Percentiles rank a stretch among this genome's conserved stretches.
phyloP scores from a whole-genome alignment of 2,888 invertebrate species.

The Pseudanteris insignis region DNA sequence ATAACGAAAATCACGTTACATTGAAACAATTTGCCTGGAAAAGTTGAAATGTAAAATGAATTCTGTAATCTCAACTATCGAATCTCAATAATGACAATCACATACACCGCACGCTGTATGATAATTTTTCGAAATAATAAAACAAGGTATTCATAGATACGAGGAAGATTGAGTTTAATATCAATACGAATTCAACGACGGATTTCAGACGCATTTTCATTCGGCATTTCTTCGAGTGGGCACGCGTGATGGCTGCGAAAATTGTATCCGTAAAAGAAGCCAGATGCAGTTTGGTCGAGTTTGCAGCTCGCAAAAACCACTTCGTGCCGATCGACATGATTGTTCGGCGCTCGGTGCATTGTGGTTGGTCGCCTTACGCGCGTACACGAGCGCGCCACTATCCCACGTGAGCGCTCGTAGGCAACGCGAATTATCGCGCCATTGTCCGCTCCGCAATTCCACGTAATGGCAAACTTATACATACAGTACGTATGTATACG shows the following conservation, averaged over 20 bases:
- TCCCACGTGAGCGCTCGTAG: conserved; percentile 14
- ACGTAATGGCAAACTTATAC: conserved; percentile 49
- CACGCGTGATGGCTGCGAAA: no score
- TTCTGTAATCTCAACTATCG: no score
- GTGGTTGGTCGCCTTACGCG: conserved; percentile 48
- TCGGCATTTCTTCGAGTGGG: no score
- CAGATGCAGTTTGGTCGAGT: conserved; percentile 22
- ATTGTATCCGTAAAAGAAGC: conserved; percentile 14
- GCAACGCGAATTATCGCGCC: conserved; percentile 55
- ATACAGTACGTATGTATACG: conserved; percentile 23
- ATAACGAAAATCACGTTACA: no score
- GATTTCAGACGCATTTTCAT: no score
- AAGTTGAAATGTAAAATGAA: no score
- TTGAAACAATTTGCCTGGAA: no score
- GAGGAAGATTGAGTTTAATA: no score
- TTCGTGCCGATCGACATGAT: conserved; percentile 37
- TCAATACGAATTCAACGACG: no score
- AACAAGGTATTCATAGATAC: not conserved
- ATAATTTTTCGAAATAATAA: not conserved
- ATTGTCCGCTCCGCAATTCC: conserved; percentile 53
- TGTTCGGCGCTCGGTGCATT: conserved; percentile 33
- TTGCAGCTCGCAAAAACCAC: conserved; percentile 30
- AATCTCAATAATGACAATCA: not conserved
- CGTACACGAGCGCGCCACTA: conserved; percentile 16
- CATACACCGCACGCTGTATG: not conserved